phyloP scores from a whole-genome alignment of 2,113 vertebrate species.

The Pseudorasbora parva region DNA sequence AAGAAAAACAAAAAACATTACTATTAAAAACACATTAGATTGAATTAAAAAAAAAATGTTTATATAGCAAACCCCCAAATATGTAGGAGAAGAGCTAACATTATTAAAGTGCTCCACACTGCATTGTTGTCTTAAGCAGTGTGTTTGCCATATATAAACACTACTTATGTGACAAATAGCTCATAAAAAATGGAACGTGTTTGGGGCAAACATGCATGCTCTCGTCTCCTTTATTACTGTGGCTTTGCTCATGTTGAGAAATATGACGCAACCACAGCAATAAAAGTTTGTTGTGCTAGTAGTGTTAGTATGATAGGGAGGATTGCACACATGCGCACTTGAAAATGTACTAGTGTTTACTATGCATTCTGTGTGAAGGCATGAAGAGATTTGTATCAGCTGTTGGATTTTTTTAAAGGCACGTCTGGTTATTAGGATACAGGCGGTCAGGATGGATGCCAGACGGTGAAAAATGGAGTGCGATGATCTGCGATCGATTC shows the following conservation, averaged over 20 bases:
- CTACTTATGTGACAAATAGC: constrained; percentile 15
- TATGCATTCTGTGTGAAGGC: background rate
- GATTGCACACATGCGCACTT: background rate
- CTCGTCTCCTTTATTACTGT: background rate
- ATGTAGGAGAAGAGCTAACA: background rate
- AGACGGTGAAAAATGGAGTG: background rate
- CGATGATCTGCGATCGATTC: background rate
- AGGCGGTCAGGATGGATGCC: constrained; percentile 5
- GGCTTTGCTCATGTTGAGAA: background rate
- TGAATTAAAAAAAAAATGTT: background rate
- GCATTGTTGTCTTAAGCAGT: background rate
- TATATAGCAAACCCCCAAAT: background rate
- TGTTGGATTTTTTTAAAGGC: constrained; percentile 6
- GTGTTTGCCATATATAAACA: constrained; percentile 15
- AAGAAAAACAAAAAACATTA: constrained; percentile 60
- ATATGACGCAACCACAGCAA: background rate
- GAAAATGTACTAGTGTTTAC: background rate
- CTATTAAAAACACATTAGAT: constrained; percentile 43
- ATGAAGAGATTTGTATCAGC: background rate
- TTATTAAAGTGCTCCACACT: background rate
- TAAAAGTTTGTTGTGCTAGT: background rate
- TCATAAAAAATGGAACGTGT: constrained; percentile 21
- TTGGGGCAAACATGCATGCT: background rate
- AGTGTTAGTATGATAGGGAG: background rate
- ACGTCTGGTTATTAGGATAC: constrained; percentile 11